Conservation (phyloP, 2,113 vertebrate genomes). For the Uropsilus gracilis region DNA sequence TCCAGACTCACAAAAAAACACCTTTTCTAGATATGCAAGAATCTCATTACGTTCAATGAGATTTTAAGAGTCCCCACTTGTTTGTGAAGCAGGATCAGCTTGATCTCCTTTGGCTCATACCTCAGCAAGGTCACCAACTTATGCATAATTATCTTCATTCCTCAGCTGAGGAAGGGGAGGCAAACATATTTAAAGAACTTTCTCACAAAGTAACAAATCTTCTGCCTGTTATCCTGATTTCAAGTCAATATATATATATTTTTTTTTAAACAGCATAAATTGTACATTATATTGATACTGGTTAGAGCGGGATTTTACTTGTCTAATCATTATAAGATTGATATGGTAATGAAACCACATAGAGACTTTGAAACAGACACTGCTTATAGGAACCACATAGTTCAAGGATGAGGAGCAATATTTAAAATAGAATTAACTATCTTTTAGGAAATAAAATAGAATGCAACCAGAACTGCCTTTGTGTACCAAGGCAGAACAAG, state of each 20-base stretch:
- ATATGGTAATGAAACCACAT: not conserved
- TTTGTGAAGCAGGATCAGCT: not conserved
- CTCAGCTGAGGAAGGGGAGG: not conserved
- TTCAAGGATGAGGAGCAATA: not conserved
- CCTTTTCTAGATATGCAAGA: not conserved
- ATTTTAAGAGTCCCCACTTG: not conserved
- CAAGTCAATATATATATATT: not conserved
- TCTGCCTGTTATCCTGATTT: not conserved
- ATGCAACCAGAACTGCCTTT: not conserved
- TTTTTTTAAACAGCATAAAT: not conserved
- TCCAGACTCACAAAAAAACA: not conserved
- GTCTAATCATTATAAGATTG: not conserved
- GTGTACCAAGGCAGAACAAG: not conserved
- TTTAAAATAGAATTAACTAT: not conserved
- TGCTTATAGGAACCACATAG: not conserved
- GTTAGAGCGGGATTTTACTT: not conserved
- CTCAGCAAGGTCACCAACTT: not conserved
- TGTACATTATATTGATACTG: not conserved
- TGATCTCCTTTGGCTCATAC: not conserved
- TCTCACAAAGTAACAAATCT: not conserved
- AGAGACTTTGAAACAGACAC: not conserved
- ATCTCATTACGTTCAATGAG: not conserved
- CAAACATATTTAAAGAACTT: not conserved
- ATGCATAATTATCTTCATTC: not conserved
- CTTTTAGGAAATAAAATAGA: not conserved